phyloP scores from a whole-genome alignment of 1,140 invertebrate genomes.

The Zaprionus gabonicus region DNA sequence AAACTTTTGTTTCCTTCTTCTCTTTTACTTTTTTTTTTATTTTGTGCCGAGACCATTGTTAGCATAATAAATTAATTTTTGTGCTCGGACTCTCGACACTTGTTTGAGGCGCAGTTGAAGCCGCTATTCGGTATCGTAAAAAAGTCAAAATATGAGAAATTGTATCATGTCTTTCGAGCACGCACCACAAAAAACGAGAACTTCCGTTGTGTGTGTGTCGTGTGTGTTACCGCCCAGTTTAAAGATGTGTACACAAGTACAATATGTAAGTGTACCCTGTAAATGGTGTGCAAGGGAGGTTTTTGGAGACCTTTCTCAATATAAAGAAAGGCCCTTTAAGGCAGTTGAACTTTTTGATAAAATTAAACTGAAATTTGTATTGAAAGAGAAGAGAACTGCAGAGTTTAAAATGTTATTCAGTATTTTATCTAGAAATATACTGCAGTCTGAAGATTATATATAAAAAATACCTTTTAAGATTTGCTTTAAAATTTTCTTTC shows the following conservation, averaged over 20 bases:
- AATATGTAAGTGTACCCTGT: conserved; percentile 1
- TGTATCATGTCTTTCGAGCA: conserved; percentile 43
- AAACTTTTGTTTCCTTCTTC: conserved; percentile 51
- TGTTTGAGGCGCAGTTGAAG: conserved; percentile 33
- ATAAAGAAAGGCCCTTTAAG: not conserved
- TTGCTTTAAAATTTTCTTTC: no score
- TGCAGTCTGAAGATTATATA: no score
- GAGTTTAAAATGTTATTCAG: no score
- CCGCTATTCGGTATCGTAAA: conserved; percentile 42
- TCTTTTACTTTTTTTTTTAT: not conserved
- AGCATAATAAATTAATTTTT: conserved; percentile 80
- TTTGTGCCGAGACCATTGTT: conserved; percentile 52
- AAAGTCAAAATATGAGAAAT: conserved; percentile 65
- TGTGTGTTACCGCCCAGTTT: conserved; percentile 17
- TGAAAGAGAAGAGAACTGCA: no score
- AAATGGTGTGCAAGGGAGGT: not conserved
- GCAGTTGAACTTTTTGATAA: no score
- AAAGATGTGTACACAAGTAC: not conserved
- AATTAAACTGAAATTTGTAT: no score
- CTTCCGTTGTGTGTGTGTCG: conserved; percentile 47
- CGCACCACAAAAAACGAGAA: conserved; percentile 45
- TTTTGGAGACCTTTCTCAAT: not conserved
- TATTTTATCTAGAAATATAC: no score
- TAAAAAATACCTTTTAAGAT: no score
- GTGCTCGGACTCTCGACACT: conserved; percentile 5